phyloP scores from a whole-genome alignment of 2,797 vertebrate genomes.

The Diglossa cyanea region DNA sequence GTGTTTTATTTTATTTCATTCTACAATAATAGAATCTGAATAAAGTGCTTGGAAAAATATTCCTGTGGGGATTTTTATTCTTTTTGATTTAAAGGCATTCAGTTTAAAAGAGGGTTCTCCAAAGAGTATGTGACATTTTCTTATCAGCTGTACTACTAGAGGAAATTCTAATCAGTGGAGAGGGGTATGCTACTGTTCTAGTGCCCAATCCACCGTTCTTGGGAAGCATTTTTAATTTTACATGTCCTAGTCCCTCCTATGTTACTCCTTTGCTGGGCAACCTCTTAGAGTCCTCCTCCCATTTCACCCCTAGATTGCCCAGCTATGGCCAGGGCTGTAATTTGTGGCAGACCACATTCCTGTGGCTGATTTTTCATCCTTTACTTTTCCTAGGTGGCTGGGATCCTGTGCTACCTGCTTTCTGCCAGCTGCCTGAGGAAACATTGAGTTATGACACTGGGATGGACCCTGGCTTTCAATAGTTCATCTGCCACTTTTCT shows the following conservation, averaged over 20 bases:
- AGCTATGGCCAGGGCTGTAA: neutral
- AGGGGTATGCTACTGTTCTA: neutral
- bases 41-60: neutral
- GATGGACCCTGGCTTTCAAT: neutral
- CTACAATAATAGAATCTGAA: neutral
- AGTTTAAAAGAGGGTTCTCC: neutral
- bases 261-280: neutral
- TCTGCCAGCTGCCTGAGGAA: neutral
- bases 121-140: neutral
- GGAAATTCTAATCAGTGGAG: neutral
- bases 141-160: neutral
- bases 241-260: neutral
- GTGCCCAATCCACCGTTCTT: neutral
- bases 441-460: neutral
- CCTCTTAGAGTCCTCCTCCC: neutral
- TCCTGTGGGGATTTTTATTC: neutral
- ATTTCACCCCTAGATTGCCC: neutral
- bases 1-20: neutral
- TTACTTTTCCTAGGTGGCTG: neutral
- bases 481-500: neutral
- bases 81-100: neutral
- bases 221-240: neutral
- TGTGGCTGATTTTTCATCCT: neutral
- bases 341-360: neutral
- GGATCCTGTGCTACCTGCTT: neutral